Evolutionary conservation across 2,113 vertebrate genomes (phyloP), one percentile per base, ranked within the genome.

Genomic region (Maccullochella peelii): DNA sequence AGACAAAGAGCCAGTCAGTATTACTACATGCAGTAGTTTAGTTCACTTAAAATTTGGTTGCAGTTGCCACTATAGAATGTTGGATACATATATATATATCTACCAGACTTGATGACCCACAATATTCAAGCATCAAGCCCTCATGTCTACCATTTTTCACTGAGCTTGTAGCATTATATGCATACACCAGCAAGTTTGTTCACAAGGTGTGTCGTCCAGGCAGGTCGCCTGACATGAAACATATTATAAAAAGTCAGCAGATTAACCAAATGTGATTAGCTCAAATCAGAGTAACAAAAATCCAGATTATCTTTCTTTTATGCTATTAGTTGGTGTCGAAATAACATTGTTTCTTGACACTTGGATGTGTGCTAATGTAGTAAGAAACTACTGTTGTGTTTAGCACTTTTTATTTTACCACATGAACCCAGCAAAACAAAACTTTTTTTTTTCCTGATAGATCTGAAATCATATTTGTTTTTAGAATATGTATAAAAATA

Each of bases 201-300:
- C 38, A 55, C 16, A 16, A 47, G 25, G 33, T 55, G 33, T 57
- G 33, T 33, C 36, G 2, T 20, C n/a, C 25, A 49, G 16, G 18
- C 16, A n/a, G 1, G 18, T 15, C 2, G 27, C 73, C 38, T 5
- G 5, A 65, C 49, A 12, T 47, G 23, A 54, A 3, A 8, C 36
- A 8, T 11, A 33, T 27, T 25, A 18, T 40, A 30, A 18, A 59
- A 33, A 30, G 14, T 5, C 49, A 44, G 50, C 52, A 73, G 70
- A 66, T 81, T 73, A 38, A 49, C 30, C 7, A 21, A 38, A 68
- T 68, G 33, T 8, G 57, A 47, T 73, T 73, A 63, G 7, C 14
- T 69, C 6, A 33, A 25, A 62, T 50, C 6, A 62, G 55, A 70
- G 1, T 21, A 21, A 61, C 23, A 79, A 4, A 50, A 44, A 42